A percentile compares a stretch with the other conserved stretches of the same genome.
Evolutionary conservation across 2,888 invertebrate species (phyloP).

Genomic region (Helobdella robusta): DNA sequence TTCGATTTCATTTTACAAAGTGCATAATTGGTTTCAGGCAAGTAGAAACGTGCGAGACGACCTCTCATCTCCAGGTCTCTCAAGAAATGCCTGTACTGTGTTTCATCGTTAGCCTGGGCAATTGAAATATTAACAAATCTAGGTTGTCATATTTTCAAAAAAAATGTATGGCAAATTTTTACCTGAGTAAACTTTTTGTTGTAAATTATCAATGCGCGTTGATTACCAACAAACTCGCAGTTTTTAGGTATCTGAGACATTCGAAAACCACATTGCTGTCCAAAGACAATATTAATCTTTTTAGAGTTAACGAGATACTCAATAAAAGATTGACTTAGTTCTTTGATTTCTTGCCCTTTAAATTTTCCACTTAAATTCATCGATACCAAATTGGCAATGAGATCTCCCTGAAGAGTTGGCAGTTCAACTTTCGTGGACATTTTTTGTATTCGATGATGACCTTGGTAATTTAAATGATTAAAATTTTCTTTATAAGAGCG

Average conservation of each 20-base stretch:
- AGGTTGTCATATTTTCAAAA: no score
- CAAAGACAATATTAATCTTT: constrained; percentile 32
- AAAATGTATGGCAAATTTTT: neutral
- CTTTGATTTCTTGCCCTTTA: constrained; percentile 31
- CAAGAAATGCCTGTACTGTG: constrained; percentile 32
- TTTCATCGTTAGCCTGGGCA: constrained; percentile 30
- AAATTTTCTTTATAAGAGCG: no score
- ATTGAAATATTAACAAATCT: neutral
- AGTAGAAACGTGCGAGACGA: constrained; percentile 31
- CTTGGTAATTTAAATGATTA: no score
- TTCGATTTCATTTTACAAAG: constrained; percentile 32
- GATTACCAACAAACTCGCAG: constrained; percentile 30
- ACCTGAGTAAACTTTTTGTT: constrained; percentile 28
- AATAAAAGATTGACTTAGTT: constrained; percentile 30
- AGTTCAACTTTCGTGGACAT: constrained; percentile 12
- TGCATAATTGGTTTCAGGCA: constrained; percentile 33
- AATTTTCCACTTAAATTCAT: constrained; percentile 35
- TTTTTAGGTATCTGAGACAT: constrained; percentile 30
- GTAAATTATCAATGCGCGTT: constrained; percentile 32
- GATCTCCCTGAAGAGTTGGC: constrained; percentile 25
- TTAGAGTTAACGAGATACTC: constrained; percentile 30
- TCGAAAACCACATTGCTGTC: constrained; percentile 34
- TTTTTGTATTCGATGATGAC: no score
- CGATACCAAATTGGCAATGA: constrained; percentile 27
- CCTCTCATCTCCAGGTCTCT: constrained; percentile 33